Percentiles rank a stretch among this genome's conserved stretches.
phyloP scores from a whole-genome alignment of 2,113 vertebrate genomes.

The Emydocephalus ijimae region DNA sequence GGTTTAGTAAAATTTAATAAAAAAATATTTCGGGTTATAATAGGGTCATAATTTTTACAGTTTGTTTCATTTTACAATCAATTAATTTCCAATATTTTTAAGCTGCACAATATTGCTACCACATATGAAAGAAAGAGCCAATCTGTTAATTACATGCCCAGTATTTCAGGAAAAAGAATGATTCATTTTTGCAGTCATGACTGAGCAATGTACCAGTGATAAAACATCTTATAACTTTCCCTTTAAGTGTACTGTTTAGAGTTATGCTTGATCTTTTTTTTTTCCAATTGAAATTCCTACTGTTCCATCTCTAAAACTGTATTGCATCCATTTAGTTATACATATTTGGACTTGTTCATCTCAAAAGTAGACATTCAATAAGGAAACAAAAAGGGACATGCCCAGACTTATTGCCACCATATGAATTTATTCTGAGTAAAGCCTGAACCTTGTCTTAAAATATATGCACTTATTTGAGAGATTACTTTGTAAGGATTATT shows the following conservation, averaged over 20 bases:
- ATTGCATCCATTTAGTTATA: background rate
- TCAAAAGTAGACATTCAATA: background rate
- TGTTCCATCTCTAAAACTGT: background rate
- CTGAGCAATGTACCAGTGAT: background rate
- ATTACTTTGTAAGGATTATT: constrained; percentile 30
- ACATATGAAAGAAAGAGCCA: background rate
- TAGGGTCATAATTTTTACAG: background rate
- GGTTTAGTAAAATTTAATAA: background rate
- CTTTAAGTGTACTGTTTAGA: background rate
- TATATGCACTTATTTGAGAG: constrained; percentile 37
- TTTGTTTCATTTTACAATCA: background rate
- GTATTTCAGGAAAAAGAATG: background rate
- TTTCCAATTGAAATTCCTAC: background rate
- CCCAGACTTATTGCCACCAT: constrained; percentile 18
- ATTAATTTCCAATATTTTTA: background rate
- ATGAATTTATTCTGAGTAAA: constrained; percentile 51
- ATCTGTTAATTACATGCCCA: background rate
- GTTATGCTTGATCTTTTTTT: background rate
- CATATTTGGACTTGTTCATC: background rate
- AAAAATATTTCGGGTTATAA: background rate
- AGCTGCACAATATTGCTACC: background rate
- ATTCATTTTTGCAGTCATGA: background rate
- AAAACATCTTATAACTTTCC: background rate
- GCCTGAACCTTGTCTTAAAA: constrained; percentile 31
- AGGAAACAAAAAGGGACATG: background rate